Base-by-base conservation (phyloP, 2,888 invertebrate species). In the Trichopoda pennipes region DNA sequence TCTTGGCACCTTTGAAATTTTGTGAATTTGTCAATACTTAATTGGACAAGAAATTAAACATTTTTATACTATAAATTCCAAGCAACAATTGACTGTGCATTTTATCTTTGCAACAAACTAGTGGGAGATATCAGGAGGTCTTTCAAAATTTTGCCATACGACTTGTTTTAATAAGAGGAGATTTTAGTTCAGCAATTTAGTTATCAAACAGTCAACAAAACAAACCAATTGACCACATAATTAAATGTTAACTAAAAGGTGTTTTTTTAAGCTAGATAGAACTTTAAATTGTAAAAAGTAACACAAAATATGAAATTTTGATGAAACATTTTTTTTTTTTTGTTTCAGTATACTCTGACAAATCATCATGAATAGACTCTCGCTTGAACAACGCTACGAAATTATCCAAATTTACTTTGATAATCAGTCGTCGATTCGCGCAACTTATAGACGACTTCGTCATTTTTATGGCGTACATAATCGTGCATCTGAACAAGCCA, bases 1-100 rank as follows among this genome's bases (percentile, higher is more conserved):
- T 92, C 16, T 93, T 93, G 3, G 93, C 93, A 12, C 94, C 93
- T n/a, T 94, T 93, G 0, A 93, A 92, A 2, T 87, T 86, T 28
- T 93, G 92, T 1, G 90, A 85, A 84, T 86, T 89, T n/a, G 90
- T 87, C 72, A 93, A 92, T 12, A 87, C 87, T 87, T 91, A 91
- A 84, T 90, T 91, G 61, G 90, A 89, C 90, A 91, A 86, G 75
- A 87, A 89, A 81, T 56, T 19, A 6, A 38, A n/a, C 2, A 44
- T n/a, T 6, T 16, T n/a, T 19, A 19, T 9, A 81, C 58, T 42
- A 32, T 55, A 63, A 70, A 66, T 16, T 7, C 35, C 12, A 10
- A 16, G 2, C 9, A 4, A n/a, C 51, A 32, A 23, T 23, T 35
- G 47, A 58, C 60, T 35, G 42, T 49, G 68, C n/a, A 42, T 42